phyloP scores from a whole-genome alignment of 2,888 invertebrate genomes.

The Temnothorax unifasciatus region DNA sequence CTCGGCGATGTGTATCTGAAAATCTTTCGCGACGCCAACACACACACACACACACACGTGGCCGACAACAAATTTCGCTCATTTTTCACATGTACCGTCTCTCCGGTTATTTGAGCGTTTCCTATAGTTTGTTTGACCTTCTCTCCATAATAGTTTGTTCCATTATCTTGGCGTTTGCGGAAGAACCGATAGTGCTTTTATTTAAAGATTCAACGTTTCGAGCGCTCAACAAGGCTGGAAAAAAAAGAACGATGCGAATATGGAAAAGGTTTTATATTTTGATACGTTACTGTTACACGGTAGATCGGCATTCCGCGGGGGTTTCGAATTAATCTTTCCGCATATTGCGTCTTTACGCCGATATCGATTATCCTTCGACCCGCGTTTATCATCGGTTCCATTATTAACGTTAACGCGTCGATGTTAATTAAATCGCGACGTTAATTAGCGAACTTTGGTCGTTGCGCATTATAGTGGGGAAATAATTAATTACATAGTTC shows the following conservation, averaged over 20 bases:
- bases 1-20: conserved; percentile 12
- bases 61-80: conserved; percentile 26
- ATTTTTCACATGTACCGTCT: conserved; percentile 44
- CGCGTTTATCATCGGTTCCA: conserved; percentile 5
- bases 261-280: not conserved
- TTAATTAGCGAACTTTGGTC: conserved; percentile 61
- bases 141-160: conserved; percentile 20
- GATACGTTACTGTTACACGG: not conserved
- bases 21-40: not conserved
- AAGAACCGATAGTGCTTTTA: not conserved
- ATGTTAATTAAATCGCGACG: conserved; percentile 49
- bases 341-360: conserved; percentile 30
- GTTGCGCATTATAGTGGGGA: conserved; percentile 11
- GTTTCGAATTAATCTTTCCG: conserved; percentile 2
- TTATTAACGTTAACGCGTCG: conserved; percentile 32
- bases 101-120: conserved; percentile 24
- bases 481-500: conserved; percentile 47
- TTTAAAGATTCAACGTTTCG: not conserved
- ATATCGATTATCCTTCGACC: conserved; percentile 53
- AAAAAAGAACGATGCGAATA: not conserved
- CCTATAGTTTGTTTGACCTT: conserved; percentile 36
- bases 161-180: not conserved
- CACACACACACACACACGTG: not conserved
- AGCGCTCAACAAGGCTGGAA: not conserved
- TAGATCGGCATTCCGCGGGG: not conserved